phyloP scores from a whole-genome alignment of 2,888 invertebrate genomes.

The Pseudococcus jackbeardsleyi region DNA sequence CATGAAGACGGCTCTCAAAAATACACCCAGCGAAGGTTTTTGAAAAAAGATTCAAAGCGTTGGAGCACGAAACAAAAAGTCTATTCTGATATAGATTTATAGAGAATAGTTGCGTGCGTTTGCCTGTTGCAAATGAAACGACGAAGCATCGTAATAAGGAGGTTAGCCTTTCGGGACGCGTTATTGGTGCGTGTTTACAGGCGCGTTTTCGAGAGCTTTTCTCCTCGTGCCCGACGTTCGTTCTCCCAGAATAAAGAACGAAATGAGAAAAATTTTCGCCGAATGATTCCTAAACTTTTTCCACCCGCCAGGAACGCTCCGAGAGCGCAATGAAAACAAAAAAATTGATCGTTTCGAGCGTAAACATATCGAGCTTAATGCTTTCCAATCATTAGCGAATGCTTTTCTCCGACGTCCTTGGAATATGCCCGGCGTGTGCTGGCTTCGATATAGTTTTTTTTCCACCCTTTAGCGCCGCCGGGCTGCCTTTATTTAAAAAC shows the following conservation, averaged over 20 bases:
- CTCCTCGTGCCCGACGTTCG: neutral
- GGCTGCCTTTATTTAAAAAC: neutral
- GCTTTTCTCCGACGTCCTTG: neutral
- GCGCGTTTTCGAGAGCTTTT: slow-evolving; percentile 31
- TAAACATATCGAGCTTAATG: slow-evolving; percentile 1
- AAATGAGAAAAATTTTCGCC: slow-evolving; percentile 57
- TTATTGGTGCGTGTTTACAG: slow-evolving; percentile 64
- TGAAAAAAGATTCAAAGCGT: slow-evolving; percentile 57
- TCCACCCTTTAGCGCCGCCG: neutral
- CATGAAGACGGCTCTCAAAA: slow-evolving; percentile 2
- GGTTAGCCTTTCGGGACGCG: slow-evolving; percentile 58
- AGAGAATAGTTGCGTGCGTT: slow-evolving; percentile 59
- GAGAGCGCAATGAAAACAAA: slow-evolving; percentile 21
- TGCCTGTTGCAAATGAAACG: slow-evolving; percentile 65
- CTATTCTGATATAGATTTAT: slow-evolving; percentile 60
- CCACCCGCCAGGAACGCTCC: neutral
- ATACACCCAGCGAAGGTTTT: slow-evolving; percentile 17
- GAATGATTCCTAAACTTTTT: slow-evolving; percentile 58
- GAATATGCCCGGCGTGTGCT: neutral
- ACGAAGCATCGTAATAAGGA: slow-evolving; percentile 60
- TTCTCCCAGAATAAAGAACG: neutral
- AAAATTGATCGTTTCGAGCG: slow-evolving; percentile 35
- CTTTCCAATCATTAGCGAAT: neutral
- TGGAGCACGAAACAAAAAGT: slow-evolving; percentile 62
- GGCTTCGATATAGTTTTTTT: neutral